Conservation (phyloP, 2,797 vertebrate genomes). For the Brotula barbata region DNA sequence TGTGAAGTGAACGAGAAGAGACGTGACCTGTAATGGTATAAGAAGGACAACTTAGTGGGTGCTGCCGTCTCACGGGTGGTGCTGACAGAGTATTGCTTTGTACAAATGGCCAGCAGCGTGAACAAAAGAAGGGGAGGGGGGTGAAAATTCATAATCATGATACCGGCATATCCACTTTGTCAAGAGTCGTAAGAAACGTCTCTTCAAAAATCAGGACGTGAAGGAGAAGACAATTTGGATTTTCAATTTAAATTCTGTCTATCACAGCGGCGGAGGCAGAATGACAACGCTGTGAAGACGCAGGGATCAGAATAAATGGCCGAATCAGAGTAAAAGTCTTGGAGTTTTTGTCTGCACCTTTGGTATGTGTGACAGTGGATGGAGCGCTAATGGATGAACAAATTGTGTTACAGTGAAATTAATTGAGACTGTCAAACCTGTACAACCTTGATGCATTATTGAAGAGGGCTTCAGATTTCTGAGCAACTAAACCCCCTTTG, state of each 20-base stretch:
- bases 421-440: constrained; percentile 25
- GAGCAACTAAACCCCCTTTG: too few relatives aligned
- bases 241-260: constrained; percentile 82
- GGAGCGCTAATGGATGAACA: constrained; percentile 9
- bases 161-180: constrained; percentile 21
- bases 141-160: constrained; percentile 42
- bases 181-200: constrained; percentile 50
- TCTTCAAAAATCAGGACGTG: constrained; percentile 65
- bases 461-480: too few relatives aligned
- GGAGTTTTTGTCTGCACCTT: constrained; percentile 16
- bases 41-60: constrained; percentile 57
- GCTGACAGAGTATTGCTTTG: constrained; percentile 31
- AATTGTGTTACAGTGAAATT: constrained; percentile 10
- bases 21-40: constrained; percentile 56
- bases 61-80: constrained; percentile 20
- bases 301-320: constrained; percentile 59
- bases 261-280: constrained; percentile 64
- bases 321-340: constrained; percentile 42
- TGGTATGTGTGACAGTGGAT: neutral
- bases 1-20: constrained; percentile 62
- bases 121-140: constrained; percentile 11
- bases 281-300: constrained; percentile 57
- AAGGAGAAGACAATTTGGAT: constrained; percentile 74
- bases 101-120: constrained; percentile 36
- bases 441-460: constrained; percentile 26